Conservation (phyloP, 2,113 vertebrate genomes). For the Enhydra lutris region DNA sequence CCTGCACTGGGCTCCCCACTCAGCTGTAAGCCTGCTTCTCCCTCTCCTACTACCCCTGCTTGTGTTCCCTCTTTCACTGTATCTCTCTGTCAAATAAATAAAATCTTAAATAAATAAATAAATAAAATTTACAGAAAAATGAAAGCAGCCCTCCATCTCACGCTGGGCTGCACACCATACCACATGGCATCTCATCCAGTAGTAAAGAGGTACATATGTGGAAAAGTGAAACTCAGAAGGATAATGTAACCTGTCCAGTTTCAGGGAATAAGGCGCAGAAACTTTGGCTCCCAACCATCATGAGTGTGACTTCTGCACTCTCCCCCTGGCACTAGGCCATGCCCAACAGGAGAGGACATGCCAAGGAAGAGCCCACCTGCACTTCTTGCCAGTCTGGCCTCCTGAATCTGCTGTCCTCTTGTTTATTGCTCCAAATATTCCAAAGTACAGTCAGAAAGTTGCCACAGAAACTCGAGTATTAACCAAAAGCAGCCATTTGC, state of each 20-base stretch:
- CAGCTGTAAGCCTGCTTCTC: too few species aligned
- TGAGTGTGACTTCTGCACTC: background rate
- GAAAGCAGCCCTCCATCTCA: background rate
- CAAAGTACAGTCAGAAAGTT: background rate
- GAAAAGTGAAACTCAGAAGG: background rate
- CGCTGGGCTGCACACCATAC: background rate
- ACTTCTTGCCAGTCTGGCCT: background rate
- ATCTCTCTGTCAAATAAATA: too few species aligned
- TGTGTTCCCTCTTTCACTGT: too few species aligned
- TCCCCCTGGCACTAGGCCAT: background rate
- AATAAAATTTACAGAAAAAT: background rate
- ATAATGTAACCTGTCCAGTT: background rate
- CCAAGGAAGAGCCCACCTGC: background rate
- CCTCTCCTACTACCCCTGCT: too few species aligned
- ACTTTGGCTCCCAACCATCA: rapidly evolving
- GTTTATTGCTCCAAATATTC: background rate
- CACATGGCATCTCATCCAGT: background rate
- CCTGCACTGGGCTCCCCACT: too few species aligned
- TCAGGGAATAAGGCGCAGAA: background rate
- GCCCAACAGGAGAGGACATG: background rate
- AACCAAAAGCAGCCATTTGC: background rate
- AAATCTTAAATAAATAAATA: too few species aligned
- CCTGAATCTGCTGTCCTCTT: background rate
- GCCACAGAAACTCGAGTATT: background rate
- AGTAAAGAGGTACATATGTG: background rate